Evolutionary conservation across 2,888 invertebrate species (phyloP).

Genomic region (Homarus gammarus): DNA sequence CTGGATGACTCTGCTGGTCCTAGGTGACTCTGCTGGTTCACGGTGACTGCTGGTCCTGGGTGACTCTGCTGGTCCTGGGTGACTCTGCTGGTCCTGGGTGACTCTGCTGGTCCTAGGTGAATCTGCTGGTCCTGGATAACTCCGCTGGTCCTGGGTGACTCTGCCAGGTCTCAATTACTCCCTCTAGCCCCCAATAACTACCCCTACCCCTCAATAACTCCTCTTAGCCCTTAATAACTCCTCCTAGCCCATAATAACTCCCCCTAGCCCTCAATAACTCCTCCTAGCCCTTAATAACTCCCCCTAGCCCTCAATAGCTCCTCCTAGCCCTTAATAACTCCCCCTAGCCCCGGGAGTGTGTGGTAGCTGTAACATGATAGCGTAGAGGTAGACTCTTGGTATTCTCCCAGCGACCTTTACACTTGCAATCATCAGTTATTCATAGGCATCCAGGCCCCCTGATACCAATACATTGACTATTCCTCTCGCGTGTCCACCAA

Average conservation of each 20-base stretch:
- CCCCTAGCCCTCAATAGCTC: not conserved
- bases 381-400: not conserved
- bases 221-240: too few species aligned
- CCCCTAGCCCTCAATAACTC: not conserved
- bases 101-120: too few species aligned
- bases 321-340: not conserved
- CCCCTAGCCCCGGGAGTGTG: not conserved
- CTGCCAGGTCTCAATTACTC: too few species aligned
- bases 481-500: constrained; percentile 29
- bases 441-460: constrained; percentile 32
- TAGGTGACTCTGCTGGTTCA: too few species aligned
- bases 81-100: too few species aligned
- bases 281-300: constrained; percentile 10
- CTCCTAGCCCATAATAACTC: not conserved
- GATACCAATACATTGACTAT: constrained; percentile 63
- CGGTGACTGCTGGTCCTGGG: too few species aligned
- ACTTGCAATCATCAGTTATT: constrained; percentile 60
- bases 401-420: constrained; percentile 35
- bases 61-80: too few species aligned
- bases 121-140: too few species aligned
- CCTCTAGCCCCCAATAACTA: not conserved
- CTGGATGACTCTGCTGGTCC: too few species aligned
- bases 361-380: not conserved
- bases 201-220: not conserved
- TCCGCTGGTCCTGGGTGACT: too few species aligned